Percentiles rank a stretch among this genome's conserved stretches.
Evolutionary conservation across 2,888 invertebrate species (phyloP).

Genomic region (Macaria liturata): DNA sequence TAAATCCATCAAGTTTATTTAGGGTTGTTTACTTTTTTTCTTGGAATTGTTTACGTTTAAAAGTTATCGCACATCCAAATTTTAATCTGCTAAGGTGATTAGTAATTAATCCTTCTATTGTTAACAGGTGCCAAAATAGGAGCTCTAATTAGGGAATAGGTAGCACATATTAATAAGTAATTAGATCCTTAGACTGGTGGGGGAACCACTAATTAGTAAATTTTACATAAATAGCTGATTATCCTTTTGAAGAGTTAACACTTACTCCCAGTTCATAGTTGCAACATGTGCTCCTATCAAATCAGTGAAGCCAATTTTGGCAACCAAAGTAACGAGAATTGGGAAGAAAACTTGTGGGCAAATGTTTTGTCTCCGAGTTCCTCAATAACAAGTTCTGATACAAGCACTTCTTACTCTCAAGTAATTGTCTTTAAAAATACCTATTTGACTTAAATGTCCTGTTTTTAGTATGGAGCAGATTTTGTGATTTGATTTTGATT

Average conservation of each 20-base stretch:
- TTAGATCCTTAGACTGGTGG: constrained; percentile 37
- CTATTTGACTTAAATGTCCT: neutral
- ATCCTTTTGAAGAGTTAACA: constrained; percentile 32
- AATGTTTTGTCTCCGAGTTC: constrained; percentile 16
- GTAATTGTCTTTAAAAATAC: constrained; percentile 5
- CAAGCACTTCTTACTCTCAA: constrained; percentile 1
- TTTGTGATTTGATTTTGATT: neutral
- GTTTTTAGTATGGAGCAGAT: too few relatives aligned
- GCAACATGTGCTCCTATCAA: constrained; percentile 40
- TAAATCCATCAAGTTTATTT: too few relatives aligned
- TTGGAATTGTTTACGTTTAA: constrained; percentile 20
- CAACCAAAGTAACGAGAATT: constrained; percentile 12
- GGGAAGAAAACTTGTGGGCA: constrained; percentile 24
- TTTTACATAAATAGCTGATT: constrained; percentile 38
- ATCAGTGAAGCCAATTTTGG: constrained; percentile 27
- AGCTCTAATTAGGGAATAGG: constrained; percentile 22
- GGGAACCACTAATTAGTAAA: constrained; percentile 39
- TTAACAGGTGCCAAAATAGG: constrained; percentile 28
- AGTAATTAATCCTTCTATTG: constrained; percentile 13
- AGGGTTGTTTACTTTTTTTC: constrained; percentile 17
- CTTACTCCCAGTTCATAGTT: constrained; percentile 42
- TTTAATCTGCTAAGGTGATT: neutral
- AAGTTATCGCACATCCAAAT: neutral
- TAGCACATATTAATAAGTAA: constrained; percentile 26
- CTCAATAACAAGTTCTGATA: constrained; percentile 9